Conservation (phyloP, 2,113 vertebrate species). For the Gobio gobio region DNA sequence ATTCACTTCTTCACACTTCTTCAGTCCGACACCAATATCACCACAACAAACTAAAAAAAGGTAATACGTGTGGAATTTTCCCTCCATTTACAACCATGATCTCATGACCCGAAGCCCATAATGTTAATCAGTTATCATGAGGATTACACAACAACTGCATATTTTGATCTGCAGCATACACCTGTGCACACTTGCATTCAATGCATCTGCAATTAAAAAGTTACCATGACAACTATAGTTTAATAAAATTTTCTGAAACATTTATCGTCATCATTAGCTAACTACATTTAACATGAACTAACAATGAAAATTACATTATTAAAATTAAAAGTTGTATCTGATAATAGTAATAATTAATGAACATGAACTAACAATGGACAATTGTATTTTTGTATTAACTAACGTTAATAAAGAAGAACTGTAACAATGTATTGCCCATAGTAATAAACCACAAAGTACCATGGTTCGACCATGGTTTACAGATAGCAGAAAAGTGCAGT, state of each 20-base stretch:
- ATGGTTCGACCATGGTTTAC: background rate
- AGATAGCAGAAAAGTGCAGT: background rate
- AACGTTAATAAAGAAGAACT: background rate
- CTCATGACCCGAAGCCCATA: background rate
- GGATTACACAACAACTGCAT: slow-evolving; percentile 25
- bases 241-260: background rate
- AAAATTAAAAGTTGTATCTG: background rate
- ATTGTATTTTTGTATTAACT: background rate
- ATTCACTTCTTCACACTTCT: background rate
- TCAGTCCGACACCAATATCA: background rate
- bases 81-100: slow-evolving; percentile 10
- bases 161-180: background rate
- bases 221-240: background rate
- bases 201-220: background rate
- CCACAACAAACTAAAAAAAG: background rate
- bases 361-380: background rate
- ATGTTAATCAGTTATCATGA: slow-evolving; percentile 31
- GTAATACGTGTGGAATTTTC: background rate
- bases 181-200: background rate
- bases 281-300: background rate
- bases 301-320: background rate
- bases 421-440: background rate
- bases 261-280: background rate
- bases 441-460: background rate
- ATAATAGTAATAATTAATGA: background rate